phyloP scores from a whole-genome alignment of 2,888 invertebrate genomes.

The Notodonta ziczac region DNA sequence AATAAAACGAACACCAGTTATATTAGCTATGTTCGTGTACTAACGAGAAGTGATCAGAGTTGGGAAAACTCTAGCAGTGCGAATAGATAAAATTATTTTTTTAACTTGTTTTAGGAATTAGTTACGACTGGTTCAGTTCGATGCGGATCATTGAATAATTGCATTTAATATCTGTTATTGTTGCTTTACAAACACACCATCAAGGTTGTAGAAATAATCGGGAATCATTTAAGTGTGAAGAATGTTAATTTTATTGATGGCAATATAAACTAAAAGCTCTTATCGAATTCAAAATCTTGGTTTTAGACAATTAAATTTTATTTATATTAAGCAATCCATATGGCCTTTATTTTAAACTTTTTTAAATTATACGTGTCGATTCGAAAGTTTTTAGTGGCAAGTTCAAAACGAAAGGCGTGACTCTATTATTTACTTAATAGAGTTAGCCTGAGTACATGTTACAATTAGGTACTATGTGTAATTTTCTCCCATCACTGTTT shows the following conservation, averaged over 20 bases:
- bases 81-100: too few species aligned
- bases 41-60: too few species aligned
- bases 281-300: conserved; percentile 26
- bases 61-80: too few species aligned
- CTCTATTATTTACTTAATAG: not conserved
- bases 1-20: too few species aligned
- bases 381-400: not conserved
- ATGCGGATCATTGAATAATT: not conserved
- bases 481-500: not conserved
- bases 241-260: conserved; percentile 11
- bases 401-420: not conserved
- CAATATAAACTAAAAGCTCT: conserved; percentile 27
- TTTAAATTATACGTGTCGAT: not conserved
- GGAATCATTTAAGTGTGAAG: not conserved
- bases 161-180: not conserved
- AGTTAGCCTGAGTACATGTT: not conserved
- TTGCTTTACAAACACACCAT: not conserved
- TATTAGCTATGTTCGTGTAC: too few species aligned
- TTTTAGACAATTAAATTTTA: conserved; percentile 29
- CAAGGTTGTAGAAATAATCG: conserved; percentile 1
- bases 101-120: not conserved
- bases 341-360: not conserved
- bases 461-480: not conserved
- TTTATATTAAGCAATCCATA: conserved; percentile 14
- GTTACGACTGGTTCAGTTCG: not conserved